Percentiles rank a stretch among this genome's conserved stretches.
These are phyloP conservation scores for Pelmatolapia mariae DNA, from an alignment of 2,113 vertebrate genomes.

Conservation along the genomic window DNA sequence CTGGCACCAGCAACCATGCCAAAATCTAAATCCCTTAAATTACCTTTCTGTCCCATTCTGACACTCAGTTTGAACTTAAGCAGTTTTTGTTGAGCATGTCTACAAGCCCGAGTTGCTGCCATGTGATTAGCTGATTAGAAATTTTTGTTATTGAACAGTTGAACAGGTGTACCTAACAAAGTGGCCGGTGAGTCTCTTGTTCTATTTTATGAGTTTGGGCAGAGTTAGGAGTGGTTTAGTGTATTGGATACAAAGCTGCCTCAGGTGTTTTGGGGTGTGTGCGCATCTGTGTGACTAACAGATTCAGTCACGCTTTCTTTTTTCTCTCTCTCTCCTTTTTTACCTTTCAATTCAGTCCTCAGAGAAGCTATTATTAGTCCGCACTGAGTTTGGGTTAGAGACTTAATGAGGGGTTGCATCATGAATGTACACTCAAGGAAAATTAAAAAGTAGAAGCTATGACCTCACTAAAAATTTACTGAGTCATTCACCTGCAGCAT, in stretches of 20 bases:
- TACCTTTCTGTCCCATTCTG: neutral
- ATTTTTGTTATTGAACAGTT: neutral
- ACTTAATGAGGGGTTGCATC: neutral
- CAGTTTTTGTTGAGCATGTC: neutral
- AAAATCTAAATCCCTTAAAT: neutral
- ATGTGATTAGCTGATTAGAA: neutral
- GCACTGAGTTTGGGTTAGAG: neutral
- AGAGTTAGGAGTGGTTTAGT: neutral
- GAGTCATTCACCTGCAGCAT: neutral
- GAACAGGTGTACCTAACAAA: neutral
- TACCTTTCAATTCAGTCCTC: neutral
- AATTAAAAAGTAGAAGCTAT: neutral
- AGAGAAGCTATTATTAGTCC: neutral
- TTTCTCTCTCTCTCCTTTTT: neutral
- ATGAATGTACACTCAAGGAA: neutral
- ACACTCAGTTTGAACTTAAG: neutral
- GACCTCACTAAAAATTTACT: neutral
- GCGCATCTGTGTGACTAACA: neutral
- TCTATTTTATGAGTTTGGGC: neutral
- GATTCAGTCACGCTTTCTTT: neutral
- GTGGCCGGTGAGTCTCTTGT: neutral
- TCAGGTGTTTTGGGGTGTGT: neutral
- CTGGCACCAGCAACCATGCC: neutral
- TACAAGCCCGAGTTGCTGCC: neutral
- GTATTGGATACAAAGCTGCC: neutral